Evolutionary conservation across 2,888 invertebrate genomes (phyloP).

Genomic region (Halocaridina rubra): DNA sequence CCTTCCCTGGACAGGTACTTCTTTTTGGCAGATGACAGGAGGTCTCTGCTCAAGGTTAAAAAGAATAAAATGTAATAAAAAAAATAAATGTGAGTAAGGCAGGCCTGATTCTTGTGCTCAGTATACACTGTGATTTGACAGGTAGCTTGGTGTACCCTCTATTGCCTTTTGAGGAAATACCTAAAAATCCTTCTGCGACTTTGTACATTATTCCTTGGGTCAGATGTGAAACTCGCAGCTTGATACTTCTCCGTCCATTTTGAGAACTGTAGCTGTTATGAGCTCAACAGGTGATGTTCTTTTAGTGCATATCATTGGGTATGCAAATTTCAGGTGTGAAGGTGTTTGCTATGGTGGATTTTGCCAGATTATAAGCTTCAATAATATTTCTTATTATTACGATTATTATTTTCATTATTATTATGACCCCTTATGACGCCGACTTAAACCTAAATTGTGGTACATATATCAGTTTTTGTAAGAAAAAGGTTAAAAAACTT

Average conservation of each 20-base stretch:
- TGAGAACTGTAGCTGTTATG: slow-evolving; percentile 54
- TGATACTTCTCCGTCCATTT: slow-evolving; percentile 55
- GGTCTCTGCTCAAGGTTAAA: slow-evolving; percentile 37
- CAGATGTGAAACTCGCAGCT: slow-evolving; percentile 32
- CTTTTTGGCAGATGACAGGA: slow-evolving; percentile 39
- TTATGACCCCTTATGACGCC: not conserved
- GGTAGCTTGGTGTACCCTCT: slow-evolving; percentile 40
- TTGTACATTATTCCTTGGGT: slow-evolving; percentile 25
- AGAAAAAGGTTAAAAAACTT: too few relatives aligned
- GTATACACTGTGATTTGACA: slow-evolving; percentile 49
- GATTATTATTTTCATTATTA: too few relatives aligned
- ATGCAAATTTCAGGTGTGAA: slow-evolving; percentile 50
- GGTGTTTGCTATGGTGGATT: not conserved
- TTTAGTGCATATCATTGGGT: slow-evolving; percentile 54
- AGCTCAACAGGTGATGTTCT: slow-evolving; percentile 59
- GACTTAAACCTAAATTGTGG: too few relatives aligned
- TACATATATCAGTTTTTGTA: too few relatives aligned
- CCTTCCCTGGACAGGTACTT: slow-evolving; percentile 34
- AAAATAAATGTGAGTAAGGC: slow-evolving; percentile 33
- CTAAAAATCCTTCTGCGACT: slow-evolving; percentile 23
- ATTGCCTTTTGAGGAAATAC: slow-evolving; percentile 39
- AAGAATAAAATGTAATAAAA: not conserved
- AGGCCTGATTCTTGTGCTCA: slow-evolving; percentile 53
- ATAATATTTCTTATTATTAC: slow-evolving; percentile 14
- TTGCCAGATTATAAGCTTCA: slow-evolving; percentile 10